Conservation (phyloP, 2,113 vertebrate genomes). For the Capra hircus region DNA sequence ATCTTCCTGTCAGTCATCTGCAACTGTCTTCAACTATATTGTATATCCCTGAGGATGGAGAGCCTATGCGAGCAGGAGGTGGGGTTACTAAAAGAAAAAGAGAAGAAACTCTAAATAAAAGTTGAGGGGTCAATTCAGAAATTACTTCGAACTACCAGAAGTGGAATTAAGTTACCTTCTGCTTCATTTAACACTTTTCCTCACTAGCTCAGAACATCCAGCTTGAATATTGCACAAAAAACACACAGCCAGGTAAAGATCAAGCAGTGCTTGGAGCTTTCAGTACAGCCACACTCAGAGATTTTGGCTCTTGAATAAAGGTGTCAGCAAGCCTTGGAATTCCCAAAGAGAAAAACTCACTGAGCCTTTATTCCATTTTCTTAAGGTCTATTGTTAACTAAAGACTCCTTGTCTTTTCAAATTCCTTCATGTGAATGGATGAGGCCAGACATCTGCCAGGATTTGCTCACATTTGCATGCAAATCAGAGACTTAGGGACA, state of each 20-base stretch:
- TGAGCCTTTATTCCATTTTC: conserved; percentile 79
- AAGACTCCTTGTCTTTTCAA: conserved; percentile 80
- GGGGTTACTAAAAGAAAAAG: not conserved
- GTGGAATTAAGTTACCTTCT: not conserved
- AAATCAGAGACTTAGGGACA: conserved; percentile 82
- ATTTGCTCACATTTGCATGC: conserved; percentile 88
- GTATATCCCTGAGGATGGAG: not conserved
- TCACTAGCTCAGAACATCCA: not conserved
- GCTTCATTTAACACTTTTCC: not conserved
- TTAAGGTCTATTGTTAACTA: conserved; percentile 80
- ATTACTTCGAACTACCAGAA: not conserved
- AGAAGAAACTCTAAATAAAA: not conserved
- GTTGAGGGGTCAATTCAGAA: not conserved
- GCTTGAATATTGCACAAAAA: not conserved
- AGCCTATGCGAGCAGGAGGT: not conserved
- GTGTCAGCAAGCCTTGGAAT: conserved; percentile 79
- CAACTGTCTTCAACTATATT: not conserved
- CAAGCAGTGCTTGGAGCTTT: not conserved
- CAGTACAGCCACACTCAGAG: not conserved
- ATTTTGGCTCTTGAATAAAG: conserved; percentile 57
- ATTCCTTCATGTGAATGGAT: conserved; percentile 78
- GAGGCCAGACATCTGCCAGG: conserved; percentile 90
- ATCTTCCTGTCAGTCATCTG: not conserved
- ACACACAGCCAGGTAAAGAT: conserved; percentile 40
- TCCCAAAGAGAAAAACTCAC: conserved; percentile 75